Percentiles rank a stretch among this genome's conserved stretches.
Evolutionary conservation across 2,797 vertebrate species (phyloP).

Genomic region (Oreortyx pictus): DNA sequence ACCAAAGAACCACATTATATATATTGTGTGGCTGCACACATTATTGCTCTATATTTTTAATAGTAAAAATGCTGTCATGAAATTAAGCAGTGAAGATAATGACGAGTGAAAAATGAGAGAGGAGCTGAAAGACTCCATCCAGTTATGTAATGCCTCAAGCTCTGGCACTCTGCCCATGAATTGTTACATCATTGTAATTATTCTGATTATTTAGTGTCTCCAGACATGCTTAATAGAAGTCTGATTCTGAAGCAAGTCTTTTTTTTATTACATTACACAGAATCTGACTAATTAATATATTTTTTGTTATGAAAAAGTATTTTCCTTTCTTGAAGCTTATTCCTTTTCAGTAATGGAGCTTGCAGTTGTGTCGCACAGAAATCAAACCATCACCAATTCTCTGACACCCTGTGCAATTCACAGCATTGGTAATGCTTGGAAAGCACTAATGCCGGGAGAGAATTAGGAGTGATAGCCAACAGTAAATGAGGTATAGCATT

Average conservation of each 20-base stretch:
- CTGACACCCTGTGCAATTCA: neutral
- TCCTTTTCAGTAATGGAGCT: neutral
- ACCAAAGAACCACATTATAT: neutral
- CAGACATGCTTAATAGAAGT: neutral
- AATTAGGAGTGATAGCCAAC: neutral
- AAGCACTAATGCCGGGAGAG: neutral
- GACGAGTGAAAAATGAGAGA: neutral
- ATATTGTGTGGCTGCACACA: accelerated
- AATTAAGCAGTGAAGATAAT: neutral
- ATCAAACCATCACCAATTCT: neutral
- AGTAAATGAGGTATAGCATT: neutral
- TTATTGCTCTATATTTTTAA: neutral
- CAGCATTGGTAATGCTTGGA: neutral
- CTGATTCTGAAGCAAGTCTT: neutral
- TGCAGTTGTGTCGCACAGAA: neutral
- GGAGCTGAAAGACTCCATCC: neutral
- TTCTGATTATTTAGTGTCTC: neutral
- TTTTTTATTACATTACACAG: neutral
- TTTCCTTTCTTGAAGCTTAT: neutral
- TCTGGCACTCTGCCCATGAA: neutral
- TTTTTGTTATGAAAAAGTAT: neutral
- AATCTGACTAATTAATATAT: neutral
- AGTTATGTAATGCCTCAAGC: neutral
- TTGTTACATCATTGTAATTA: neutral
- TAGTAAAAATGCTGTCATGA: neutral